These are phyloP conservation scores for Scytalopus superciliaris DNA, from an alignment of 2,113 vertebrate species.

Conservation along the genomic window DNA sequence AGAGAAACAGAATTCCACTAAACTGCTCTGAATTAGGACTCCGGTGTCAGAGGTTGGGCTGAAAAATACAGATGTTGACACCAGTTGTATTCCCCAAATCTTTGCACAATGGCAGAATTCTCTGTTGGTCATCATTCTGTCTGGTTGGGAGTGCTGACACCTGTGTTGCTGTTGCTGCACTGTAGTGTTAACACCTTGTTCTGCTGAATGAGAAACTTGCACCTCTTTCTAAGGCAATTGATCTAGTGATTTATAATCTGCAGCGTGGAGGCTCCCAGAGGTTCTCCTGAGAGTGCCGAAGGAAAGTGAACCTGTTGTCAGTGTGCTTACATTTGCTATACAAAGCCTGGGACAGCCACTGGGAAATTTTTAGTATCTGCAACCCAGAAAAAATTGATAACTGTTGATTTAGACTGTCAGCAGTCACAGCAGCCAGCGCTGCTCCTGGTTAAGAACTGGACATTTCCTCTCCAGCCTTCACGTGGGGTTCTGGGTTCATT, in stretches of 20 bases:
- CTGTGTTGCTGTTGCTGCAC: neutral
- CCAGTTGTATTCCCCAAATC: neutral
- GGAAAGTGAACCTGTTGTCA: neutral
- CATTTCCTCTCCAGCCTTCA: neutral
- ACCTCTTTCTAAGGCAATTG: neutral
- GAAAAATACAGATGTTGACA: neutral
- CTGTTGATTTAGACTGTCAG: neutral
- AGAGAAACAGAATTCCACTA: neutral
- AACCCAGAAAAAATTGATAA: neutral
- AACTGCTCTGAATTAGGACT: neutral
- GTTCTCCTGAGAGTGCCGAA: neutral
- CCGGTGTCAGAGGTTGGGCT: neutral
- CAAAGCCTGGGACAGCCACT: neutral
- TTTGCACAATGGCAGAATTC: neutral
- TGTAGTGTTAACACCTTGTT: neutral
- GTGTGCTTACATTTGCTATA: neutral
- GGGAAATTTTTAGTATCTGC: neutral
- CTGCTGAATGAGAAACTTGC: slow-evolving; percentile 1
- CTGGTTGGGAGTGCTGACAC: neutral
- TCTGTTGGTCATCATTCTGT: neutral
- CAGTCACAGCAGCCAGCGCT: neutral
- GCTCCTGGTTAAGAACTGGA: neutral
- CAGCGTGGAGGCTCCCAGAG: neutral
- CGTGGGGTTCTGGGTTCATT: neutral
- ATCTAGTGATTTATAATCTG: slow-evolving; percentile 28